phyloP scores from a whole-genome alignment of 2,113 vertebrate species.

The Ciconia stormi region DNA sequence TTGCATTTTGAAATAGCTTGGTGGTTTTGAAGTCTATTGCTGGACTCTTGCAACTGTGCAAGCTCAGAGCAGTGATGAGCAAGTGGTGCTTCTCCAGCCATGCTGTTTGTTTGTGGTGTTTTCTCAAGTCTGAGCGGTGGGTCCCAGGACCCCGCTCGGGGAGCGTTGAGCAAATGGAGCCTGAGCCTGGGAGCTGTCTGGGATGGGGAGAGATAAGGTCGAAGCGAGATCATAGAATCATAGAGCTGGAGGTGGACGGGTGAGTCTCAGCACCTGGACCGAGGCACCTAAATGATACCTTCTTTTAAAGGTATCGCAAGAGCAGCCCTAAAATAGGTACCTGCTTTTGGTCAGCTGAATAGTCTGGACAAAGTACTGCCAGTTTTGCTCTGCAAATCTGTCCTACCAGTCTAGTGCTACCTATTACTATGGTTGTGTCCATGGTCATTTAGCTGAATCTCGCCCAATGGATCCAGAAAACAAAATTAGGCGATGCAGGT shows the following conservation, averaged over 20 bases:
- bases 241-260: neutral
- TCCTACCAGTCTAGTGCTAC: neutral
- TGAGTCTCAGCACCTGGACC: neutral
- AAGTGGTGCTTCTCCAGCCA: accelerated
- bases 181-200: neutral
- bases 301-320: accelerated
- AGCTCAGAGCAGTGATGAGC: neutral
- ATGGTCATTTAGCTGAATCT: neutral
- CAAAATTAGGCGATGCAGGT: accelerated
- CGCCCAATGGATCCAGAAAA: neutral
- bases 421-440: accelerated
- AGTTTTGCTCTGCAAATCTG: neutral
- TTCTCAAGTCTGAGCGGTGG: accelerated
- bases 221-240: neutral
- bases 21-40: neutral
- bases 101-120: neutral
- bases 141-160: accelerated
- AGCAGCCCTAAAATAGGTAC: neutral
- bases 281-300: neutral
- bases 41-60: neutral
- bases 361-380: accelerated
- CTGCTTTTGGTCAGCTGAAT: neutral
- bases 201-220: accelerated
- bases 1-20: neutral
- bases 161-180: neutral